Evolutionary conservation across 2,113 vertebrate genomes (phyloP), one percentile per base, ranked within the genome.

Genomic region (Equus przewalskii): DNA sequence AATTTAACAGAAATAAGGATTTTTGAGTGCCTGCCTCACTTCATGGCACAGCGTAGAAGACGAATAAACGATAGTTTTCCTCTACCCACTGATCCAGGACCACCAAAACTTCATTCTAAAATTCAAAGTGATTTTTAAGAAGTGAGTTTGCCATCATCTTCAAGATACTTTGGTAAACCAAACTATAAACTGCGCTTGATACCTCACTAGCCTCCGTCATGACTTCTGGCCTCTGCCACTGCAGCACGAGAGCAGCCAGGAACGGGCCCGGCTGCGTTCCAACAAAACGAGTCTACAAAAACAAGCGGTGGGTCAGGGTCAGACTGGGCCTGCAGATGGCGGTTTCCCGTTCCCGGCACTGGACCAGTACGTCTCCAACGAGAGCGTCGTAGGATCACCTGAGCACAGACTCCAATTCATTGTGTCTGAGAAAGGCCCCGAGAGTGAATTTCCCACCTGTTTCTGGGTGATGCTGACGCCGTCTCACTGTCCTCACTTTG

Each of bases 71-170:
- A 76, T 11, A 51, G 46, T 41, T 88, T 78, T 8, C 62, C 8
- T 24, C 24, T 9, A 56, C 22, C 6, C 13, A 36, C 80, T 90
- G 75, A 90, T 69, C 26, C 33, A 83, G 21, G 30, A 75, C 5
- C 44, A 79, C n/a, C 36, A 78, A 94, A 83, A 26, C 22, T 16
- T 72, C 26, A 49, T 83, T 79, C 73, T 92, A 82, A 87, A 89
- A 89, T 92, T 84, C 12, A 79, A 94, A 86, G 33, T 2, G 75
- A 93, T 24, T 89, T 83, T 67, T 78, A 76, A 90, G 46, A 24
- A 69, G 16, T 6, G 51, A 18, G 3, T 76, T 69, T 88, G 19
- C 2, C 11, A 65, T 70, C 44, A n/a, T 94, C 33, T 64, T 91
- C 82, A 96, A 81, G 26, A 41, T 21, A 80, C 5, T 58, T 89